phyloP scores from a whole-genome alignment of 2,888 invertebrate genomes.

The Molanna angustata region DNA sequence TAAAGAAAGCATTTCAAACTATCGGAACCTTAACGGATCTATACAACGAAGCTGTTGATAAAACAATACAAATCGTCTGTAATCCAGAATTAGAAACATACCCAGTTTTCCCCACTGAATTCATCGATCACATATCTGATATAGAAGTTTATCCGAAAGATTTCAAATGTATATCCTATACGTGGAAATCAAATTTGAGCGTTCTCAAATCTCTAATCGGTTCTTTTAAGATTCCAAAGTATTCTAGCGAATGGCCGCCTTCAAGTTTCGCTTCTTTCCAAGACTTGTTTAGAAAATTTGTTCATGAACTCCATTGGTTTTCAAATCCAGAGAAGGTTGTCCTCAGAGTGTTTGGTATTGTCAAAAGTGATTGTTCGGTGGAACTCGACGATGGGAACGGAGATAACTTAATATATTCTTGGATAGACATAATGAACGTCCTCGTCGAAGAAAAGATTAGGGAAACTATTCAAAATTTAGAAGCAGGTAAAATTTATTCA shows the following conservation, averaged over 20 bases:
- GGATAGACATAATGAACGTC: slow-evolving; percentile 55
- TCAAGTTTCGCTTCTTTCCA: slow-evolving; percentile 46
- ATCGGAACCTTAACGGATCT: slow-evolving; percentile 59
- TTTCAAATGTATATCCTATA: slow-evolving; percentile 64
- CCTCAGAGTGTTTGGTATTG: slow-evolving; percentile 49
- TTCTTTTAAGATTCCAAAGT: slow-evolving; percentile 55
- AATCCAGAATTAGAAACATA: slow-evolving; percentile 59
- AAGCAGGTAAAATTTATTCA: slow-evolving; percentile 38
- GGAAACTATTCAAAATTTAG: slow-evolving; percentile 46
- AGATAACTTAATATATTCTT: slow-evolving; percentile 44
- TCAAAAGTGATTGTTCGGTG: slow-evolving; percentile 34
- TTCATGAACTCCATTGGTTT: slow-evolving; percentile 51
- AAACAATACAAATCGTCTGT: slow-evolving; percentile 58
- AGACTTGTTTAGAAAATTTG: slow-evolving; percentile 50
- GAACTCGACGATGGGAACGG: slow-evolving; percentile 37
- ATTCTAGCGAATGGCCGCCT: slow-evolving; percentile 47
- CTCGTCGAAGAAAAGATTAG: slow-evolving; percentile 56
- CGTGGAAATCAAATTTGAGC: slow-evolving; percentile 56
- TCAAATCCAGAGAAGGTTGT: slow-evolving; percentile 49
- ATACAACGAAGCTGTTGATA: slow-evolving; percentile 66
- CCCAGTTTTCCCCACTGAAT: slow-evolving; percentile 63
- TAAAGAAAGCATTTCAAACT: slow-evolving; percentile 50
- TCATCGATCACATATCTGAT: slow-evolving; percentile 54
- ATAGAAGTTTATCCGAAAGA: slow-evolving; percentile 58
- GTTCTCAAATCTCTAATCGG: slow-evolving; percentile 54